Evolutionary conservation across 1,140 invertebrate genomes (phyloP), one percentile per base, ranked within the genome.

Genomic region (Lordiphosa clarofinis): DNA sequence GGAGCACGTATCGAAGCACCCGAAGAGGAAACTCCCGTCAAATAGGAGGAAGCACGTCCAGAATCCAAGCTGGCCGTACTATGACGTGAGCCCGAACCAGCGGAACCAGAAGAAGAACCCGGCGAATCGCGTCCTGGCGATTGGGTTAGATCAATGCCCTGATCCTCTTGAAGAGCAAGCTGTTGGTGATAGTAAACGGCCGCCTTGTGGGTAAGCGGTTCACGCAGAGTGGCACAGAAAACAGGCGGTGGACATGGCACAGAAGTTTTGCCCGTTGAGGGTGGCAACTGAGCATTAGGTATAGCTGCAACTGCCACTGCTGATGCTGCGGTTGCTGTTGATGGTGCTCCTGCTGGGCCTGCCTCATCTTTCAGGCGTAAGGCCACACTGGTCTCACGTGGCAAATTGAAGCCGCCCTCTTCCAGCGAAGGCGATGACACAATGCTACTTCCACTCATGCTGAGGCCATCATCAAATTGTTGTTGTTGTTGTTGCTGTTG

Each of bases 61-160:
- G 95, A 97, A 90, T 99, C 97, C 74, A 97, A 90, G 54, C 96
- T 97, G 36, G 96, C 96, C 0, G 96, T 97, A 59, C 96, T 97
- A 87, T 96, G 95, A n/a, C 95, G 92, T 12, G 94, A 94, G 33
- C 94, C 94, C 0, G 92, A 93, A 4, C 93, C 92, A 0, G 92
- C 92, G 6, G 94, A 94, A 1, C 95, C 95, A 48, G 95, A 96
- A 6, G 95, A 96, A 0, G 95, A 96, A 13, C 95, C 95, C 3
- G 95, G 96, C 89, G 95, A 96, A 88, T 96, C 96, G 44, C 96
- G 91, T 11, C 96, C 96, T 12, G 96, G 96, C 78, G 95, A 96
- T 91, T 94, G 94, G 54, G 93, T 94, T 90, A 93, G 91, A 89
- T 93, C 93, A 65, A 93, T 94, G 53, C 93, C 93, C 87, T 94